phyloP scores from a whole-genome alignment of 2,888 invertebrate genomes.

The Hypercompe scribonia region DNA sequence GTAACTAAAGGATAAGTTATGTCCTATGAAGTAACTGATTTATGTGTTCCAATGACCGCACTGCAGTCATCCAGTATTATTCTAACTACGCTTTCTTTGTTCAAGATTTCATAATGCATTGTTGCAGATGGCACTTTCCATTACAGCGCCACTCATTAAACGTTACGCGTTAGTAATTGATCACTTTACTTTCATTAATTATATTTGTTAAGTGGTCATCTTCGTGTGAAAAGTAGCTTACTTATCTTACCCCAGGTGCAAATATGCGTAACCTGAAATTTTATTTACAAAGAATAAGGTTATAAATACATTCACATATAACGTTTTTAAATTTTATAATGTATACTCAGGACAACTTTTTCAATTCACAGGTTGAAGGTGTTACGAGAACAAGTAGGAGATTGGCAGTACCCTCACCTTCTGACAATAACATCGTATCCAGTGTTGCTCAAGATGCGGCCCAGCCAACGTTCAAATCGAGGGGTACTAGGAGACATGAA shows the following conservation, averaged over 20 bases:
- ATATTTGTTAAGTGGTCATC: constrained; percentile 28
- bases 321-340: neutral
- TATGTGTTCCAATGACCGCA: constrained; percentile 62
- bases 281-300: neutral
- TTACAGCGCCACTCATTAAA: constrained; percentile 45
- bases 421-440: constrained; percentile 57
- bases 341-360: neutral
- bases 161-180: constrained; percentile 47
- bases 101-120: constrained; percentile 52
- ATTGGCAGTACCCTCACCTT: constrained; percentile 58
- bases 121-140: constrained; percentile 50
- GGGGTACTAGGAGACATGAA: constrained; percentile 69
- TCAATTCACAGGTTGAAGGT: constrained; percentile 71
- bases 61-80: constrained; percentile 67
- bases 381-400: constrained; percentile 69
- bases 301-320: neutral
- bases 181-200: constrained; percentile 39
- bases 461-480: constrained; percentile 67
- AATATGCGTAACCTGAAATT: neutral
- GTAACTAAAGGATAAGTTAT: constrained; percentile 40
- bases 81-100: constrained; percentile 63
- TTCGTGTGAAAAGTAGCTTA: neutral
- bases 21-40: constrained; percentile 60
- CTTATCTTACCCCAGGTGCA: neutral
- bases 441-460: constrained; percentile 59